Evolutionary conservation across 2,888 invertebrate genomes (phyloP), one percentile per base, ranked within the genome.

Genomic region (Hedychridium roseum): DNA sequence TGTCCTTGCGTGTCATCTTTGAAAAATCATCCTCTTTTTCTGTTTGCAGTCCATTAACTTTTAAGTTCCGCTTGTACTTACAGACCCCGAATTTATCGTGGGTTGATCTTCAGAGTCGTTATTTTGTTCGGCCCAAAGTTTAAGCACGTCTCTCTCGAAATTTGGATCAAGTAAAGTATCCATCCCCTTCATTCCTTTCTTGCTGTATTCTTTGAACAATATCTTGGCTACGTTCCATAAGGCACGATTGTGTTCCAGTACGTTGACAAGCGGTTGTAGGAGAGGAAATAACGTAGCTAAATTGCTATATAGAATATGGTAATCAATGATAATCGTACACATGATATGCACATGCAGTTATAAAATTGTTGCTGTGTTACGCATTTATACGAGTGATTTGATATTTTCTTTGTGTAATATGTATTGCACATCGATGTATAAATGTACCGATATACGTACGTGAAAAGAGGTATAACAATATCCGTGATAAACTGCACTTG

Each of bases 401-500:
- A n/a, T n/a, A n/a, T n/a, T n/a, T n/a, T n/a, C n/a, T n/a, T n/a
- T n/a, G n/a, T n/a, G n/a, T 11, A 15, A 1, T 15, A 16, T 3
- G 7, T n/a, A 11, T 30, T 21, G 5, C 7, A 3, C 7, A 4
- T 0, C 41, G 14, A 15, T 21, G 36, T 21, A 17, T 2, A 7
- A 16, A 16, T 28, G n/a, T 4, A 31, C 4, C 2, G 14, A 28
- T 36, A 23, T 43, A 63, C 71, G 69, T 68, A 84, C 84, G 68
- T 78, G 68, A 83, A 87, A 5, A 85, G 81, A 14, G 86, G 86
- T 77, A 64, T 82, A 78, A 57, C 72, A 23, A 73, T 56, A 52
- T 72, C 66, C 12, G 64, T 54, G 15, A 86, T 79, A 70, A 94
- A 94, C 66, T 90, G 85, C 54, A 92, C 86, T 81, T 93, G 90